Percentiles rank a stretch among this genome's conserved stretches.
phyloP scores from a whole-genome alignment of 1,140 invertebrate genomes.

The Gyrodactylus salaris region DNA sequence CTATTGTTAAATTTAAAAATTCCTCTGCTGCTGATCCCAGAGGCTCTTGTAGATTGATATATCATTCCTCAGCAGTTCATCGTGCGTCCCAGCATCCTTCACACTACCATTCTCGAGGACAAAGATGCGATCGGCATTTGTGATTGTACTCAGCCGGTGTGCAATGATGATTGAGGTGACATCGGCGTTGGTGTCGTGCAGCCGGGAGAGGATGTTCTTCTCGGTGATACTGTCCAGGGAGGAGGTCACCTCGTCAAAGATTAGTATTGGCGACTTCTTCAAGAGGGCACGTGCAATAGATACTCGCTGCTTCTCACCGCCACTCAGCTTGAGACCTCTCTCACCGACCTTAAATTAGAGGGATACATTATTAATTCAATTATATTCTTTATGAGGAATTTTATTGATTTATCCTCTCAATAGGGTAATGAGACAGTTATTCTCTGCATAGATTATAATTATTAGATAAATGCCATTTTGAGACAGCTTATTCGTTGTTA shows the following conservation, averaged over 20 bases:
- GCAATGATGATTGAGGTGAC: conserved; percentile 14
- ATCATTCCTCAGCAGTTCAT: conserved; percentile 12
- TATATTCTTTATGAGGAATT: too few relatives aligned
- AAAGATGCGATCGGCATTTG: conserved; percentile 14
- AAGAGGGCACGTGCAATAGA: conserved; percentile 82
- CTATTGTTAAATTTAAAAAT: too few relatives aligned
- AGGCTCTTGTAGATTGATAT: conserved; percentile 13
- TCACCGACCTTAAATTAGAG: conserved; percentile 6
- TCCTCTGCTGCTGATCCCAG: conserved; percentile 1
- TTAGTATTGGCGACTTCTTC: conserved; percentile 63
- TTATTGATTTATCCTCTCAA: too few relatives aligned
- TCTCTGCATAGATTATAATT: too few relatives aligned
- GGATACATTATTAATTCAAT: background rate
- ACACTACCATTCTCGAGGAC: conserved; percentile 14
- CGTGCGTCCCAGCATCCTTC: conserved; percentile 13
- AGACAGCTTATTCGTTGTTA: too few relatives aligned
- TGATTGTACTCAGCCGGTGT: conserved; percentile 19
- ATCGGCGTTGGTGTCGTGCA: background rate
- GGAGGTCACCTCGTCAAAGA: conserved; percentile 94
- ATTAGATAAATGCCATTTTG: too few relatives aligned
- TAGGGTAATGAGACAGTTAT: too few relatives aligned
- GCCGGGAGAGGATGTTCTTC: conserved; percentile 13
- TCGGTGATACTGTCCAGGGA: conserved; percentile 92
- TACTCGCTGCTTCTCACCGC: conserved; percentile 90
- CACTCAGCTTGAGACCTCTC: conserved; percentile 2